phyloP scores from a whole-genome alignment of 1,140 invertebrate species.

The Megalopta genalis region DNA sequence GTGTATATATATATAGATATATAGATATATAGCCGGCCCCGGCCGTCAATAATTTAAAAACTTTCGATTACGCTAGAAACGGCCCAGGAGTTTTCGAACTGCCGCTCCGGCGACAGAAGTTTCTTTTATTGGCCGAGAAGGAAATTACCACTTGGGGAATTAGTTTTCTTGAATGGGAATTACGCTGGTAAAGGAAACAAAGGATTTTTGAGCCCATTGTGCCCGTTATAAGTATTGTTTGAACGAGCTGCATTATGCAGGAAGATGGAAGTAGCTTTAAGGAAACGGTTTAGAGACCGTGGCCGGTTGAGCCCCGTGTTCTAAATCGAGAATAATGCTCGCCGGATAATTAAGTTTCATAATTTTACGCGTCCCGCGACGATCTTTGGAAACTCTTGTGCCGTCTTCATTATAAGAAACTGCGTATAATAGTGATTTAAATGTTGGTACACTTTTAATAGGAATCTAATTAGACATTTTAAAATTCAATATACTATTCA shows the following conservation, averaged over 20 bases:
- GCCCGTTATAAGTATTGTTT: neutral
- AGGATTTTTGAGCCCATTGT: slow-evolving; percentile 1
- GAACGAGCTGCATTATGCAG: neutral
- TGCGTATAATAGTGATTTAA: too few relatives aligned
- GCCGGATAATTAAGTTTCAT: neutral
- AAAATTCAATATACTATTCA: too few relatives aligned
- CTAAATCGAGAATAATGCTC: neutral
- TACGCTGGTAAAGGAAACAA: neutral
- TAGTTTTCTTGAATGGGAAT: neutral
- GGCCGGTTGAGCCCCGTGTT: neutral
- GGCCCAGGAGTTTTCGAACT: neutral
- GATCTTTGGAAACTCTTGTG: too few relatives aligned
- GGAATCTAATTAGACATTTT: too few relatives aligned
- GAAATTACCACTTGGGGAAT: neutral
- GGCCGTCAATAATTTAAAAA: slow-evolving; percentile 37
- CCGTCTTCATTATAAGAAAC: too few relatives aligned
- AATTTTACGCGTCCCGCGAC: neutral
- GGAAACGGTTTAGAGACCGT: neutral
- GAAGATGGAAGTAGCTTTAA: neutral
- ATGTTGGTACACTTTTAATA: too few relatives aligned
- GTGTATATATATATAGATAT: neutral
- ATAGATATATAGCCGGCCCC: neutral
- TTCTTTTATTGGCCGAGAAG: slow-evolving; percentile 27
- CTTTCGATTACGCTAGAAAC: neutral
- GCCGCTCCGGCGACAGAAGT: slow-evolving; percentile 15